Evolutionary conservation across 2,113 vertebrate species (phyloP).

Genomic region (Pardalotus punctatus): DNA sequence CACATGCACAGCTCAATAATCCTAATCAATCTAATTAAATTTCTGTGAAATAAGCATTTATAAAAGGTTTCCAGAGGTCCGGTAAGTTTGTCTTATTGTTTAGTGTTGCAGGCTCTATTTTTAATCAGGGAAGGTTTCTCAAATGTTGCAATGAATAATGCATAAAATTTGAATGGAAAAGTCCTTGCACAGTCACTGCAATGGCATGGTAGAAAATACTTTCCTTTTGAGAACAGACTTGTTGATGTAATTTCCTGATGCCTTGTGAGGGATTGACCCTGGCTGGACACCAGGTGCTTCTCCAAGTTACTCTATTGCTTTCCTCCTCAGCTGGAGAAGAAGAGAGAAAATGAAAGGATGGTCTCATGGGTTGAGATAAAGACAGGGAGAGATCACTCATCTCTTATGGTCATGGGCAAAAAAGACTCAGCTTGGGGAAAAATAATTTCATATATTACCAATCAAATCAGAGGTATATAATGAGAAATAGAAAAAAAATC

Average conservation of each 20-base stretch:
- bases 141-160: not conserved
- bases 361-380: not conserved
- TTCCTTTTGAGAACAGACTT: not conserved
- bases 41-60: slow-evolving; percentile 27
- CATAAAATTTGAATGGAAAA: not conserved
- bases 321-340: not conserved
- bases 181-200: not conserved
- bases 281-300: not conserved
- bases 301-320: not conserved
- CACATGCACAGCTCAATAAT: not conserved
- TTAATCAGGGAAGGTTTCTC: not conserved
- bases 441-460: not conserved
- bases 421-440: not conserved
- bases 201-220: not conserved
- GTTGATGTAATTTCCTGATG: not conserved
- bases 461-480: not conserved
- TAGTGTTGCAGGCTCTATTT: not conserved
- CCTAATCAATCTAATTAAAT: slow-evolving; percentile 12
- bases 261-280: not conserved
- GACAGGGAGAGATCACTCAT: not conserved
- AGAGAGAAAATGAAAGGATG: not conserved
- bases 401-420: not conserved
- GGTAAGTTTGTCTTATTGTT: not conserved
- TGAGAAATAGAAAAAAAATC: not conserved
- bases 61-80: not conserved